A percentile compares a stretch with the other conserved stretches of the same genome.
These are phyloP conservation scores for Catostylus mosaicus DNA, from an alignment of 30 jellyfish, hydroid and myxozoan species.

Conservation along the genomic window DNA sequence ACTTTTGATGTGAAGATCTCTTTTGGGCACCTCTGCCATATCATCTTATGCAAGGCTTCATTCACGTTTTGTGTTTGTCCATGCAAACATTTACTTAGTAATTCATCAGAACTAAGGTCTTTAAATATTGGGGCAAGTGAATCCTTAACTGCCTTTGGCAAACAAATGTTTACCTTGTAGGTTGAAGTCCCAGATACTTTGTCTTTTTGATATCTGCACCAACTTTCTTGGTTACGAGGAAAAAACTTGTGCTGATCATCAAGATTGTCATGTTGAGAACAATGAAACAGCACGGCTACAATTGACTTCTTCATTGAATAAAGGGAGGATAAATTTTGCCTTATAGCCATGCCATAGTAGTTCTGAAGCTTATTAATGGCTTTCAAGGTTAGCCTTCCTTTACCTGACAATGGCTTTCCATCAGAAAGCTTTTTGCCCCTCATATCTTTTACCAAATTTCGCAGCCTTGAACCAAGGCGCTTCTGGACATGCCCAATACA, in stretches of 20 bases:
- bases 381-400: not conserved
- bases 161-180: not conserved
- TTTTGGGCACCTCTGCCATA: not conserved
- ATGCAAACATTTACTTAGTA: not conserved
- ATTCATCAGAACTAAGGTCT: not conserved
- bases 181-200: not conserved
- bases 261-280: not conserved
- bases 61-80: not conserved
- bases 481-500: not conserved
- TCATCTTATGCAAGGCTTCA: not conserved
- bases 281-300: not conserved
- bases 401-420: not conserved
- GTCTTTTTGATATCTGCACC: not conserved
- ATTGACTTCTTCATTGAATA: not conserved
- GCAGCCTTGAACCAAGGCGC: not conserved
- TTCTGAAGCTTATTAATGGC: not conserved
- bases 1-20: not conserved
- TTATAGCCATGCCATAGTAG: not conserved
- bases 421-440: not conserved
- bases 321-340: not conserved
- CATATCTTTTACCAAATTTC: not conserved
- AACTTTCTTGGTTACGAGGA: not conserved
- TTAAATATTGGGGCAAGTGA: not conserved
- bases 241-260: not conserved
- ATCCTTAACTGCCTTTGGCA: not conserved